Conservation (phyloP, 2,888 invertebrate species). For the Conops quadrifasciatus region DNA sequence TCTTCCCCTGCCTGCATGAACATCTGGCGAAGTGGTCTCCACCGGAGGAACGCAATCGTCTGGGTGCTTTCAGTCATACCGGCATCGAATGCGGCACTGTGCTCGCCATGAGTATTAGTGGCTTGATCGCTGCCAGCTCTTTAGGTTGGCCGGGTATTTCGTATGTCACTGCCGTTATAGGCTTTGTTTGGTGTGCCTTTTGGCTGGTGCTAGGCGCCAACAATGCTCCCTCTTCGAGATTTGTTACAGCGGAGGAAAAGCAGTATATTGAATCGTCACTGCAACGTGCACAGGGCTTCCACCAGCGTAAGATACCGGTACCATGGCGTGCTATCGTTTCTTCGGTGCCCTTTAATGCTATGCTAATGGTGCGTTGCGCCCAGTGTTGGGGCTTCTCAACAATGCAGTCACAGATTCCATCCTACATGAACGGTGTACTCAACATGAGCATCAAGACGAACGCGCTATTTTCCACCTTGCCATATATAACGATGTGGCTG, state of each 20-base stretch:
- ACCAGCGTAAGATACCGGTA: slow-evolving; percentile 62
- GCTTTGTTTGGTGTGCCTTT: slow-evolving; percentile 67
- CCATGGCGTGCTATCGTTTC: slow-evolving; percentile 75
- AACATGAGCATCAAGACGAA: slow-evolving; percentile 69
- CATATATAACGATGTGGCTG: slow-evolving; percentile 66
- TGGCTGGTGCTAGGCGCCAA: slow-evolving; percentile 71
- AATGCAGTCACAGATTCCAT: slow-evolving; percentile 71
- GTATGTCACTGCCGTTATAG: slow-evolving; percentile 69
- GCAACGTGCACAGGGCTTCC: slow-evolving; percentile 41
- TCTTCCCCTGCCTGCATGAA: slow-evolving; percentile 73
- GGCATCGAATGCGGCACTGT: slow-evolving; percentile 77
- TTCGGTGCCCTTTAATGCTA: slow-evolving; percentile 71
- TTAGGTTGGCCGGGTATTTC: slow-evolving; percentile 75
- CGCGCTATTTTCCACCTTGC: slow-evolving; percentile 66
- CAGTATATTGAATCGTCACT: slow-evolving; percentile 69
- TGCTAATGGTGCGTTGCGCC: slow-evolving; percentile 69
- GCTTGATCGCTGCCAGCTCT: slow-evolving; percentile 67
- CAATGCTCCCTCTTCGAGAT: slow-evolving; percentile 67
- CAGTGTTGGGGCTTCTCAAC: slow-evolving; percentile 77
- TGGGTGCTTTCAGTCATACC: slow-evolving; percentile 69
- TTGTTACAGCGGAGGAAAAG: slow-evolving; percentile 69
- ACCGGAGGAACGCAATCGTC: slow-evolving; percentile 70
- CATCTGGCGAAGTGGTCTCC: slow-evolving; percentile 77
- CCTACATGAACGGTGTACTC: slow-evolving; percentile 72
- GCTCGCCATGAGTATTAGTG: slow-evolving; percentile 69